Percentiles rank a stretch among this genome's conserved stretches.
These are phyloP conservation scores for Macquaria australasica DNA, from an alignment of 2,113 vertebrate genomes.

Conservation along the genomic window DNA sequence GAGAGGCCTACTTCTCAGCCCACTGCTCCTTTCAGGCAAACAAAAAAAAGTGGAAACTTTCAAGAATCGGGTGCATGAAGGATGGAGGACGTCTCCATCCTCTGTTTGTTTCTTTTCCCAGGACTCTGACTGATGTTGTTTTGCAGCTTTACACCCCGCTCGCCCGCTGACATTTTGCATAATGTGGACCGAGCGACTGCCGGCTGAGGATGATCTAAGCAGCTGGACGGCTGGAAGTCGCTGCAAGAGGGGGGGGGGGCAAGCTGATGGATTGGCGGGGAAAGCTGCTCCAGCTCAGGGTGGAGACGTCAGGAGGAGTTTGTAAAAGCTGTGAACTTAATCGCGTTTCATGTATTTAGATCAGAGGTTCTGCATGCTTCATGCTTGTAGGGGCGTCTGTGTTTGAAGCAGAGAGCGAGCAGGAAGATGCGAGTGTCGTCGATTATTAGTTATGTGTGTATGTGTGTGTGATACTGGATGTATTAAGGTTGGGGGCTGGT, in stretches of 20 bases:
- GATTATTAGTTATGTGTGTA: background rate
- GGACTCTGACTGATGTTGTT: conserved; percentile 48
- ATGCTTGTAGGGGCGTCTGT: background rate
- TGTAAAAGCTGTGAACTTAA: conserved; percentile 25
- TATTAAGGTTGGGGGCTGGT: background rate
- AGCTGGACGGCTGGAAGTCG: conserved; percentile 53
- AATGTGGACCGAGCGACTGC: conserved; percentile 40
- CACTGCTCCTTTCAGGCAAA: conserved; percentile 41
- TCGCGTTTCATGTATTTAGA: conserved; percentile 16
- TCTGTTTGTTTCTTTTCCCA: conserved; percentile 14
- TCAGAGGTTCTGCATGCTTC: background rate
- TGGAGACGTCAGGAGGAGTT: conserved; percentile 16
- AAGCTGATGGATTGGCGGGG: conserved; percentile 23
- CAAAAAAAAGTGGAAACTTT: conserved; percentile 37
- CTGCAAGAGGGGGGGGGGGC: background rate
- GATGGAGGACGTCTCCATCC: conserved; percentile 32
- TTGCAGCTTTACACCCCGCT: conserved; percentile 26
- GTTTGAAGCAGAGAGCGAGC: background rate
- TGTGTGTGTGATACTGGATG: background rate
- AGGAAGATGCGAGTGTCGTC: too few species aligned
- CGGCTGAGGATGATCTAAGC: conserved; percentile 36
- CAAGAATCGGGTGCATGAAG: conserved; percentile 19
- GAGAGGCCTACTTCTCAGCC: conserved; percentile 61
- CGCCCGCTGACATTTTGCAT: conserved; percentile 59
- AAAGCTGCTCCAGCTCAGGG: background rate